Percentiles rank a stretch among this genome's conserved stretches.
These are phyloP conservation scores for Corythornis leucogaster DNA, from an alignment of 2,797 vertebrate genomes.

Conservation along the genomic window DNA sequence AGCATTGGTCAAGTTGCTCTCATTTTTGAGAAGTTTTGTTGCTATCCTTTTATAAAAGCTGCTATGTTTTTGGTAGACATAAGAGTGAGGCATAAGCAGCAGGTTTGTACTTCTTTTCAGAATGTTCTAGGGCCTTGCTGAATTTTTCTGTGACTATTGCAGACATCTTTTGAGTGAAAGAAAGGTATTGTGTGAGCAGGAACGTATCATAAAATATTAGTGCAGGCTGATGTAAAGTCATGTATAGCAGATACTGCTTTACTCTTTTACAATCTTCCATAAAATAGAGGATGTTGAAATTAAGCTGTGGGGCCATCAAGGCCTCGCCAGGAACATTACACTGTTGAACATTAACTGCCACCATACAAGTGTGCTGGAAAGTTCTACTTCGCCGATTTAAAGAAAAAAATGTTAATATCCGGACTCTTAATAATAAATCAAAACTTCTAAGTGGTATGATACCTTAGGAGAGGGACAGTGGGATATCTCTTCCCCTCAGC, in stretches of 20 bases:
- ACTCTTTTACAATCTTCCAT: background rate
- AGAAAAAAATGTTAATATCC: background rate
- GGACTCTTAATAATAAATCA: background rate
- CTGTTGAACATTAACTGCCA: background rate
- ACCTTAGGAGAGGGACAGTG: background rate
- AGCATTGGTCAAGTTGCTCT: background rate
- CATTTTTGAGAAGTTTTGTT: background rate
- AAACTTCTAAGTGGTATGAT: background rate
- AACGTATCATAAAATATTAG: rapidly evolving
- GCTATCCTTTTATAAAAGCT: background rate
- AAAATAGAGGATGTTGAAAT: background rate
- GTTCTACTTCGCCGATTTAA: background rate
- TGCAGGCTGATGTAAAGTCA: background rate
- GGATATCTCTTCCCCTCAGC: background rate
- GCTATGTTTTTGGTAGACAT: no score
- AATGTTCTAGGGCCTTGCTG: background rate
- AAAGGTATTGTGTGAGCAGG: background rate
- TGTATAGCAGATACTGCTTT: background rate
- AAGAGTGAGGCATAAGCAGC: background rate
- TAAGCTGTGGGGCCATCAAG: background rate
- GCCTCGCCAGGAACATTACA: background rate
- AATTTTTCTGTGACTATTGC: rapidly evolving
- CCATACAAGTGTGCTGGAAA: background rate
- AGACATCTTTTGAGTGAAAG: background rate
- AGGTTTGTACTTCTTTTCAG: background rate